A percentile compares a stretch with the other conserved stretches of the same genome.
Evolutionary conservation across 2,888 invertebrate genomes (phyloP).

Genomic region (Trissolcus brochymenae): DNA sequence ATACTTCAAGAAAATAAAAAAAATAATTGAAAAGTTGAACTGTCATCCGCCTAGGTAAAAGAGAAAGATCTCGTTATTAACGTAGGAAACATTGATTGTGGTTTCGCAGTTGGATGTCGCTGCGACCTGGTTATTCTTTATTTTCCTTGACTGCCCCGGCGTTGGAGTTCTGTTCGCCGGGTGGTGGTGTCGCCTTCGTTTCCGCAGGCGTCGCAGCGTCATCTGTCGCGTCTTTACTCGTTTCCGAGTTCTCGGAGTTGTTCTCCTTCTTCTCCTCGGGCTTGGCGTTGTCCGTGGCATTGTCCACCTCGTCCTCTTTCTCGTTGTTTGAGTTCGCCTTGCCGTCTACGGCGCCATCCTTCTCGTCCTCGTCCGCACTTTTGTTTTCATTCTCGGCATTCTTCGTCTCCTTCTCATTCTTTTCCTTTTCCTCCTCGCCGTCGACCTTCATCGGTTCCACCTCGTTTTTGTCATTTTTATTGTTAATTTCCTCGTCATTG

Average conservation of each 20-base stretch:
- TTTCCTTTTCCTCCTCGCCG: slow-evolving; percentile 65
- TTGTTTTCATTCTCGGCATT: slow-evolving; percentile 61
- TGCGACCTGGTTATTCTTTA: slow-evolving; percentile 68
- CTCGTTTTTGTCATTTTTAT: slow-evolving; percentile 71
- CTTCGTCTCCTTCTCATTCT: slow-evolving; percentile 47
- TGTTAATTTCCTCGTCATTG: slow-evolving; percentile 70
- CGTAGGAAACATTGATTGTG: slow-evolving; percentile 49
- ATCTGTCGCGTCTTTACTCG: slow-evolving; percentile 73
- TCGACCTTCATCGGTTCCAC: slow-evolving; percentile 73
- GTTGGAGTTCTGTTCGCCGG: slow-evolving; percentile 65
- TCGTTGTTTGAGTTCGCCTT: slow-evolving; percentile 69
- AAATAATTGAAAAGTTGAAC: slow-evolving; percentile 2
- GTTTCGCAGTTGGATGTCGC: slow-evolving; percentile 26
- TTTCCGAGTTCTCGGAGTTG: slow-evolving; percentile 68
- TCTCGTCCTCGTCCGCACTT: slow-evolving; percentile 62
- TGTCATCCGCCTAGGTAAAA: slow-evolving; percentile 14
- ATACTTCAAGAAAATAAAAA: slow-evolving; percentile 7
- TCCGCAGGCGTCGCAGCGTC: slow-evolving; percentile 61
- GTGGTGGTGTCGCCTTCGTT: slow-evolving; percentile 62
- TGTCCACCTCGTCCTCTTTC: slow-evolving; percentile 69
- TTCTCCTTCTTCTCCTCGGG: slow-evolving; percentile 68
- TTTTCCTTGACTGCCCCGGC: slow-evolving; percentile 69
- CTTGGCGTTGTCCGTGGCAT: slow-evolving; percentile 63
- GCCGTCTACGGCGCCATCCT: slow-evolving; percentile 57
- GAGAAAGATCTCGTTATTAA: slow-evolving; percentile 30